Percentiles rank a stretch among this genome's conserved stretches.
phyloP scores from a whole-genome alignment of 2,888 invertebrate species.

The Pardosa pseudoannulata region DNA sequence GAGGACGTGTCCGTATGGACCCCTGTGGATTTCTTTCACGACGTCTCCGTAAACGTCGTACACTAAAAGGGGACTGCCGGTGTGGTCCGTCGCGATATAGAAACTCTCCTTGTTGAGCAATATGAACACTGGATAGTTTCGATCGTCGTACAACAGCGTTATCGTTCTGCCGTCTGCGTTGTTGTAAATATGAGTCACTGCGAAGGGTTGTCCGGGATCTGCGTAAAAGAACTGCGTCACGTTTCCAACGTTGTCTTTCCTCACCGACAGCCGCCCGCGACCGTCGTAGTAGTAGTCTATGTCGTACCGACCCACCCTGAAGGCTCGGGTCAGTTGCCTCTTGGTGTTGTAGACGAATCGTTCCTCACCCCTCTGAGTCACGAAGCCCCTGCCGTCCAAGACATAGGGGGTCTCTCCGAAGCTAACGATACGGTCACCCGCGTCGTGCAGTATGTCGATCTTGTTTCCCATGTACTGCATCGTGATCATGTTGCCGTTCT shows the following conservation, averaged over 20 bases:
- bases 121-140: constrained; percentile 82
- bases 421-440: constrained; percentile 93
- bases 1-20: constrained; percentile 92
- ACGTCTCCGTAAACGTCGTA: constrained; percentile 94
- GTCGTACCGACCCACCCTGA: constrained; percentile 89
- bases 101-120: constrained; percentile 90
- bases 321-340: constrained; percentile 92
- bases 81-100: constrained; percentile 93
- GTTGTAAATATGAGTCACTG: constrained; percentile 93
- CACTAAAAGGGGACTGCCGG: constrained; percentile 92
- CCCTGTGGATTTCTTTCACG: constrained; percentile 91
- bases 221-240: constrained; percentile 96
- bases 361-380: constrained; percentile 94
- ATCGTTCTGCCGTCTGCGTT: constrained; percentile 90
- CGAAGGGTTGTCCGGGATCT: constrained; percentile 86
- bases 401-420: constrained; percentile 93
- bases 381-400: constrained; percentile 92
- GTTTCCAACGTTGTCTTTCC: constrained; percentile 93
- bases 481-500: constrained; percentile 94
- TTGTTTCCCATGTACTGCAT: constrained; percentile 78
- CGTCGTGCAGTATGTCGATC: constrained; percentile 83
- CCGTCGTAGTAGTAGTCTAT: constrained; percentile 97
- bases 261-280: constrained; percentile 88
- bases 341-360: constrained; percentile 94
- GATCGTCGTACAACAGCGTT: constrained; percentile 90